These are phyloP conservation scores for Ennomos fuscantarius DNA, from an alignment of 2,888 invertebrate species.

Conservation along the genomic window DNA sequence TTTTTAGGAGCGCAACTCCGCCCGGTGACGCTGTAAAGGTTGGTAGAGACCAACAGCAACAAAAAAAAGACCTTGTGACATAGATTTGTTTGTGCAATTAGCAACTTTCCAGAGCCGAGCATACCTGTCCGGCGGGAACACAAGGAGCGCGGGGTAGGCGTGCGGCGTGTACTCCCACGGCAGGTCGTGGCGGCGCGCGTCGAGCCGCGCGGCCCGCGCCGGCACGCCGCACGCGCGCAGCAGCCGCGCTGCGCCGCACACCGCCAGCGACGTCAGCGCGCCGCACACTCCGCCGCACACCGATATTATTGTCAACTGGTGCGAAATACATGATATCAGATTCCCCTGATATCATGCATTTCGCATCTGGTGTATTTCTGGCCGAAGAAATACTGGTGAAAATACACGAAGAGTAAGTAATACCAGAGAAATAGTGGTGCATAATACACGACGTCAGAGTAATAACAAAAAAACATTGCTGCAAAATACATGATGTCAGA, in stretches of 20 bases:
- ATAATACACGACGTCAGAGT: background rate
- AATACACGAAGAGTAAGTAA: too few relatives aligned
- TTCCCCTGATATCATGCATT: too few relatives aligned
- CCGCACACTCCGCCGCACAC: slow-evolving; percentile 93
- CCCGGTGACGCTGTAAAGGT: too few relatives aligned
- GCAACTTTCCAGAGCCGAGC: too few relatives aligned
- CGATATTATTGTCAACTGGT: slow-evolving; percentile 88
- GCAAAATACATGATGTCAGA: too few relatives aligned
- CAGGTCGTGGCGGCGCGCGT: slow-evolving; percentile 93
- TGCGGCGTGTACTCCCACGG: slow-evolving; percentile 94
- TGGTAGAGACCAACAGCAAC: too few relatives aligned
- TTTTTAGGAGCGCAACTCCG: too few relatives aligned
- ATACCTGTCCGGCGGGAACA: slow-evolving; percentile 91
- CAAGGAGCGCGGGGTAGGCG: slow-evolving; percentile 91
- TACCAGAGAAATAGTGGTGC: background rate
- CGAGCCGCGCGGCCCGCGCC: slow-evolving; percentile 87
- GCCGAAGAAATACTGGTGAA: too few relatives aligned
- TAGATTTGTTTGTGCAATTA: too few relatives aligned
- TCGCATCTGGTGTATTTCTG: too few relatives aligned
- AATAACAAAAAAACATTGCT: too few relatives aligned
- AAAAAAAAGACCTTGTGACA: too few relatives aligned
- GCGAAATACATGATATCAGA: slow-evolving; percentile 24
- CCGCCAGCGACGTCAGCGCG: slow-evolving; percentile 88
- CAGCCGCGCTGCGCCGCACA: slow-evolving; percentile 87
- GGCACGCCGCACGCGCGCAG: slow-evolving; percentile 77